These are phyloP conservation scores for Atta cephalotes DNA, from an alignment of 1,140 invertebrate genomes.

Conservation along the genomic window DNA sequence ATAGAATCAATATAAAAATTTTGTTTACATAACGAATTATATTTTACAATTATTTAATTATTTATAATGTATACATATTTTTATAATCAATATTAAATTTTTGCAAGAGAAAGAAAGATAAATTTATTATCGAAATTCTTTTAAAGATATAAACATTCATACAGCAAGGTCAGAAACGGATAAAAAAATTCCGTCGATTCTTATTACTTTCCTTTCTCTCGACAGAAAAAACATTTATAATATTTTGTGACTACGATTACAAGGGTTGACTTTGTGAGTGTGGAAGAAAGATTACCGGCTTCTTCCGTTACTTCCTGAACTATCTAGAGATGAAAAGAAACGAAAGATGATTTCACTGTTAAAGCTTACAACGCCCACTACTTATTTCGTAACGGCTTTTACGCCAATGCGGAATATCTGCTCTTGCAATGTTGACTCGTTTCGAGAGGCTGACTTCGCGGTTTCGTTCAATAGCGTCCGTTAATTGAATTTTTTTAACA, in stretches of 20 bases:
- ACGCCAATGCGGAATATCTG: constrained; percentile 68
- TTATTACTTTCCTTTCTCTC: constrained; percentile 4
- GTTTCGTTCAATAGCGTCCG: background rate
- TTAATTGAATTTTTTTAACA: constrained; percentile 28
- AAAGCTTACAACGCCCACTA: constrained; percentile 28
- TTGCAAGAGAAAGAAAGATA: background rate
- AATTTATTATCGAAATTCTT: background rate
- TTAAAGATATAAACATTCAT: background rate
- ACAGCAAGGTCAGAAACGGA: background rate
- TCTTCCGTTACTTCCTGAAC: background rate
- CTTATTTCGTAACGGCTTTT: constrained; percentile 46
- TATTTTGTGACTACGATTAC: constrained; percentile 3
- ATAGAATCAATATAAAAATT: background rate
- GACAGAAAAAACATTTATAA: background rate
- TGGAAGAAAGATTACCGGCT: constrained; percentile 12
- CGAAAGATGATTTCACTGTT: background rate
- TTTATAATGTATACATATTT: background rate
- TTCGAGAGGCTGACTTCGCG: constrained; percentile 14
- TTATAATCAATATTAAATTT: background rate
- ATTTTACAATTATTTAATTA: background rate
- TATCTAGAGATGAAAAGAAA: background rate
- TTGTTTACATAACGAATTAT: background rate
- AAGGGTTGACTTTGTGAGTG: background rate
- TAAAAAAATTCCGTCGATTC: background rate
- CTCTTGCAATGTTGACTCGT: constrained; percentile 17